Conservation (phyloP, 2,113 vertebrate genomes). For the Podarcis muralis region DNA sequence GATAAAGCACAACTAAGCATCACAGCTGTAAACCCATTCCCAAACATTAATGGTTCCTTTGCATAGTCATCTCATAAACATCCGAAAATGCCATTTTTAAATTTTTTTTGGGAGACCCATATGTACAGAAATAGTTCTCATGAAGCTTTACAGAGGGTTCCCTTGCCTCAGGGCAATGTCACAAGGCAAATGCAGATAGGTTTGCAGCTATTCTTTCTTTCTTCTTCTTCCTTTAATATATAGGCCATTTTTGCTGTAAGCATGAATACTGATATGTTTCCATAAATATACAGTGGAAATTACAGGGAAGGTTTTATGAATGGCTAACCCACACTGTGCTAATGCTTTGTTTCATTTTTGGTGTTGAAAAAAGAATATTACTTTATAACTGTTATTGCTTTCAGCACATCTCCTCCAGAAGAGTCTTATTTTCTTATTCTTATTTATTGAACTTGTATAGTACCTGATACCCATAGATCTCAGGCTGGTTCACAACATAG, state of each 20-base stretch:
- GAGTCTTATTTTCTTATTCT: background rate
- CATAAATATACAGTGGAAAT: background rate
- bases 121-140: background rate
- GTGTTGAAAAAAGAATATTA: no score
- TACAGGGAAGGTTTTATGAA: background rate
- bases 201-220: background rate
- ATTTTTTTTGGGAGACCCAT: background rate
- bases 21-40: background rate
- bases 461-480: no score
- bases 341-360: no score
- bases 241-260: background rate
- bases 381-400: background rate
- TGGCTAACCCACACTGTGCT: background rate
- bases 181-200: background rate
- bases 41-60: background rate
- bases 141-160: background rate
- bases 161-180: background rate
- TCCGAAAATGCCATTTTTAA: background rate
- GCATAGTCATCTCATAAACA: background rate
- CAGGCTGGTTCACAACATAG: no score
- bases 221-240: background rate
- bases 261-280: background rate
- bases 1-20: background rate
- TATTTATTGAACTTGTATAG: no score
- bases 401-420: background rate